Evolutionary conservation across 2,113 vertebrate species (phyloP).

Genomic region (Hippocampus comes): DNA sequence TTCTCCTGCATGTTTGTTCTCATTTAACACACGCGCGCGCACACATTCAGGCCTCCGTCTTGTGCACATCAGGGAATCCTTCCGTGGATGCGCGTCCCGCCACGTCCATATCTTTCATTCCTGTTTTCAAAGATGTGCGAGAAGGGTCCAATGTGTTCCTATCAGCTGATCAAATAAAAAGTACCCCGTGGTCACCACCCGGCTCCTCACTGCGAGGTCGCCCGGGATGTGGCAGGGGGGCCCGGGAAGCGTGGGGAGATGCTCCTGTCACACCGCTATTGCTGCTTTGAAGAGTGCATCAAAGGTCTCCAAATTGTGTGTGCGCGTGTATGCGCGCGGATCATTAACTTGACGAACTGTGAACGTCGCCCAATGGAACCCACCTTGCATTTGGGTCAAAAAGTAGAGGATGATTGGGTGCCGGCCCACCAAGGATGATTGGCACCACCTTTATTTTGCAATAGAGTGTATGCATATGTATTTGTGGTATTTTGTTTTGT

Average conservation of each 20-base stretch:
- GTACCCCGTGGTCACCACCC: constrained; percentile 62
- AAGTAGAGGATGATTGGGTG: too few species aligned
- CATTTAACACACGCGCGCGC: constrained; percentile 31
- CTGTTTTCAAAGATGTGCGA: constrained; percentile 49
- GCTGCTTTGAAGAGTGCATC: constrained; percentile 67
- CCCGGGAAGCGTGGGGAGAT: constrained; percentile 60
- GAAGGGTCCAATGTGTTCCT: constrained; percentile 25
- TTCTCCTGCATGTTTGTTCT: constrained; percentile 49
- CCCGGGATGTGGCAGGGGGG: constrained; percentile 55
- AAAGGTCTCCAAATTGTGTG: constrained; percentile 67
- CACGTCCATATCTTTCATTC: constrained; percentile 37
- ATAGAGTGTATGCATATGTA: too few species aligned
- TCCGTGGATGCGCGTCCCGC: constrained; percentile 45
- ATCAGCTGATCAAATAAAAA: constrained; percentile 64
- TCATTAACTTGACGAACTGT: neutral
- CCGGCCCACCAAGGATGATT: too few species aligned
- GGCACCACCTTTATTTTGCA: too few species aligned
- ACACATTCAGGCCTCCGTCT: constrained; percentile 30
- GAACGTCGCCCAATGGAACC: neutral
- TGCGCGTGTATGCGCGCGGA: constrained; percentile 2
- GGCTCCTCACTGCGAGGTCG: constrained; percentile 56
- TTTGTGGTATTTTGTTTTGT: neutral
- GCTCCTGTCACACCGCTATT: constrained; percentile 58
- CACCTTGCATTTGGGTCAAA: neutral
- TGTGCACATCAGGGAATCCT: constrained; percentile 42